These are phyloP conservation scores for Acanthurus lineatus DNA, from an alignment of 2,797 vertebrate genomes.

Conservation along the genomic window DNA sequence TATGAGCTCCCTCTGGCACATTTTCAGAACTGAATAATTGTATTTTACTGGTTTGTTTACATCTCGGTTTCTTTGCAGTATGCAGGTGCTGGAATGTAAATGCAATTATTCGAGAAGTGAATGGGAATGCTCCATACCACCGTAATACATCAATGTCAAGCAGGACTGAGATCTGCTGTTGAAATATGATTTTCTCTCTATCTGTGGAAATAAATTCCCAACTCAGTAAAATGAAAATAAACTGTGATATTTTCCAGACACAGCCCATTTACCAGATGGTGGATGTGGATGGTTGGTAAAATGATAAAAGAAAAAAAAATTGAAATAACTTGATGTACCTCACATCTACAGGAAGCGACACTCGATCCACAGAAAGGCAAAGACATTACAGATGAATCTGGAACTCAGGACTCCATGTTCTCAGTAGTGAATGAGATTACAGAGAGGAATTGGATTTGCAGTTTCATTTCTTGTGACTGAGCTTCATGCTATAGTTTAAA, in stretches of 20 bases:
- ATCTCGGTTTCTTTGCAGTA: constrained; percentile 55
- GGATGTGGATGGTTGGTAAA: constrained; percentile 53
- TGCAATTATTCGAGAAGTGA: constrained; percentile 67
- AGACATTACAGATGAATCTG: constrained; percentile 57
- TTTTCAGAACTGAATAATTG: constrained; percentile 62
- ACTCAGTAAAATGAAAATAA: constrained; percentile 69
- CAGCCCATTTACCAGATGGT: constrained; percentile 64
- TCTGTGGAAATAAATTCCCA: constrained; percentile 69
- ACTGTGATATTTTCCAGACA: constrained; percentile 62
- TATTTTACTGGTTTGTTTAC: constrained; percentile 67
- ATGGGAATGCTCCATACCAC: constrained; percentile 60
- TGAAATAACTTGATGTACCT: constrained; percentile 41
- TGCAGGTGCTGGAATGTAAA: constrained; percentile 68
- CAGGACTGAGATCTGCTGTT: constrained; percentile 61
- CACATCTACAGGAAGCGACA: constrained; percentile 44
- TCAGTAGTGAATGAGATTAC: constrained; percentile 60
- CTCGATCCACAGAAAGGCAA: constrained; percentile 32
- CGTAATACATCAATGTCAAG: constrained; percentile 79
- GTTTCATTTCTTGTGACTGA: constrained; percentile 51
- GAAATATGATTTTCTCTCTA: constrained; percentile 75
- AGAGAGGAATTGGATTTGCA: constrained; percentile 60
- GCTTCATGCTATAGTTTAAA: constrained; percentile 38
- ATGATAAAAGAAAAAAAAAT: constrained; percentile 24
- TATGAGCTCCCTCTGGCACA: constrained; percentile 19
- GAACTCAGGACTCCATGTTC: constrained; percentile 47